A percentile compares a stretch with the other conserved stretches of the same genome.
phyloP scores from a whole-genome alignment of 2,113 vertebrate species.

The Cichladusa arquata region DNA sequence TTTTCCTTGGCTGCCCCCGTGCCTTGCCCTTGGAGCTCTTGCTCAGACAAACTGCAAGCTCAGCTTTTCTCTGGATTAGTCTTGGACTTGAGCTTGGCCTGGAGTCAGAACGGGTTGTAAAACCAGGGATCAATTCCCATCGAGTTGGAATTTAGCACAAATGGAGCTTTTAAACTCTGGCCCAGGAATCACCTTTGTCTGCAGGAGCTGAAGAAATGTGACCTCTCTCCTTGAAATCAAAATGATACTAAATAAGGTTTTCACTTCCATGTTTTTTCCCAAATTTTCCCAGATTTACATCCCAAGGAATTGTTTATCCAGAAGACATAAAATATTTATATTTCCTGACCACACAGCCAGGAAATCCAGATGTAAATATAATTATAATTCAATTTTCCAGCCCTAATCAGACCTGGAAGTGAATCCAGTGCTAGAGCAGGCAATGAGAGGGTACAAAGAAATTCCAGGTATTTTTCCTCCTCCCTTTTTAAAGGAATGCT shows the following conservation, averaged over 20 bases:
- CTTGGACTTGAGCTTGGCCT: neutral
- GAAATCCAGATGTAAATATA: neutral
- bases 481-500: neutral
- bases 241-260: neutral
- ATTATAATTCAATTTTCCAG: neutral
- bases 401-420: neutral
- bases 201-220: neutral
- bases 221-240: neutral
- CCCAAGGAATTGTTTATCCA: neutral
- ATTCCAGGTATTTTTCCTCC: neutral
- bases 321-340: neutral
- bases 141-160: neutral
- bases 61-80: neutral
- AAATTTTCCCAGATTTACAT: neutral
- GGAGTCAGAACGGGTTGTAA: neutral
- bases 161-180: accelerated
- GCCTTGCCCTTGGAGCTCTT: neutral
- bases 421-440: neutral
- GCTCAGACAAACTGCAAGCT: neutral
- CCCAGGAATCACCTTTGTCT: neutral
- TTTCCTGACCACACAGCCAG: too few relatives aligned
- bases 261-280: accelerated
- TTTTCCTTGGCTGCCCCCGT: neutral
- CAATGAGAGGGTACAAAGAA: neutral
- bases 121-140: neutral